Conservation (phyloP, 2,888 invertebrate species). For the Frankliniella intonsa region DNA sequence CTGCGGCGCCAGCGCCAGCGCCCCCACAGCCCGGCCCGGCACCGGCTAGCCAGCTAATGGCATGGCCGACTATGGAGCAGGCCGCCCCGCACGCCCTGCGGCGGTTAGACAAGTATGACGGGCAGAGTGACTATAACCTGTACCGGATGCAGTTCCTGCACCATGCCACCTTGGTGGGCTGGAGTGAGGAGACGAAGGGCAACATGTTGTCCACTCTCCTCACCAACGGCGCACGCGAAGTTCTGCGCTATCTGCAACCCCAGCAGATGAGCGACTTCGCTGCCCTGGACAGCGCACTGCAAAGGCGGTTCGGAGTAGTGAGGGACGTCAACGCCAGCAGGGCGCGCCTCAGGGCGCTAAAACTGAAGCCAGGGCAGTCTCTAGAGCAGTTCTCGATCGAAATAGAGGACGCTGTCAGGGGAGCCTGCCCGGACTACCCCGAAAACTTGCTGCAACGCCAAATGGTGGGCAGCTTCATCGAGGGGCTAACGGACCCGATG, state of each 20-base stretch:
- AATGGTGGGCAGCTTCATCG: not conserved
- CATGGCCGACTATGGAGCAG: no score
- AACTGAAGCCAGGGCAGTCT: not conserved
- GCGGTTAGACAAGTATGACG: not conserved
- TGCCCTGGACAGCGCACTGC: not conserved
- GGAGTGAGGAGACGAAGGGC: not conserved
- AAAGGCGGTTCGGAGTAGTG: not conserved
- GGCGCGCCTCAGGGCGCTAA: not conserved
- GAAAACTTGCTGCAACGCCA: not conserved
- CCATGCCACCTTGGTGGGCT: not conserved
- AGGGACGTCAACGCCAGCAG: not conserved
- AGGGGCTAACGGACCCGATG: not conserved
- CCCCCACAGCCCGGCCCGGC: no score
- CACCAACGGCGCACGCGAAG: not conserved
- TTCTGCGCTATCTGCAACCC: not conserved
- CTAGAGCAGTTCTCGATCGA: not conserved
- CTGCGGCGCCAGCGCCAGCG: no score
- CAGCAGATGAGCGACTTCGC: not conserved
- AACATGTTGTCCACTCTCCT: not conserved
- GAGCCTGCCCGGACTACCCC: not conserved
- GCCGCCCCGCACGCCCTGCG: no score
- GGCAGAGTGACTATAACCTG: not conserved
- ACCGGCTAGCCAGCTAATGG: no score
- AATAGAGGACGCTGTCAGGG: not conserved
- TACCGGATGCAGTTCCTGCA: slow-evolving; percentile 1